Conservation (phyloP, 2,888 invertebrate species). For the Plagodis dolabraria region DNA sequence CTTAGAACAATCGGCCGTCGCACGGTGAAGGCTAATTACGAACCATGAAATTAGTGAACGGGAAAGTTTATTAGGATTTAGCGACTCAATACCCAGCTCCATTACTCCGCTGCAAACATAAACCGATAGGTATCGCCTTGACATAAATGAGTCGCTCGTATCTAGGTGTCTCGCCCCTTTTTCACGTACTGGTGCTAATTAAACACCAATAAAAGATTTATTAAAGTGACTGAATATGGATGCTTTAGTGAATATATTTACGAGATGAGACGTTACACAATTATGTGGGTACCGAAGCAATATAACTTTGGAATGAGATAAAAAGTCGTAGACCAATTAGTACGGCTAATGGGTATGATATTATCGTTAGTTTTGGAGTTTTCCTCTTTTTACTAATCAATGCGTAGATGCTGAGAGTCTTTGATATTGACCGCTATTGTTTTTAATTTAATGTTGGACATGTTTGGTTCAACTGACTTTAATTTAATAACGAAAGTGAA, state of each 20-base stretch:
- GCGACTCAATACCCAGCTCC: slow-evolving; percentile 50
- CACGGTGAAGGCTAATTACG: slow-evolving; percentile 30
- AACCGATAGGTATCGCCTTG: slow-evolving; percentile 63
- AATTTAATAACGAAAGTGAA: no score
- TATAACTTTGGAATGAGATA: slow-evolving; percentile 36
- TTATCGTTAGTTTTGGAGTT: slow-evolving; percentile 17
- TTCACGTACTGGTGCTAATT: slow-evolving; percentile 68
- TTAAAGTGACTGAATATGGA: slow-evolving; percentile 54
- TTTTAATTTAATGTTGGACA: not conserved
- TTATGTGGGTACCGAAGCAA: slow-evolving; percentile 35
- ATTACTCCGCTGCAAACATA: slow-evolving; percentile 45
- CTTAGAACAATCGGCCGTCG: slow-evolving; percentile 53
- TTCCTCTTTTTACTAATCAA: slow-evolving; percentile 23
- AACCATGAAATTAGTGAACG: slow-evolving; percentile 68
- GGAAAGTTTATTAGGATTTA: slow-evolving; percentile 59
- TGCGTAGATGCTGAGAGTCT: slow-evolving; percentile 10
- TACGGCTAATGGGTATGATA: slow-evolving; percentile 35
- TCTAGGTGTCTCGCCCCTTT: slow-evolving; percentile 40
- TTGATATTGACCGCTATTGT: slow-evolving; percentile 22
- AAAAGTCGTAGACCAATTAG: slow-evolving; percentile 39
- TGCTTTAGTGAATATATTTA: slow-evolving; percentile 47
- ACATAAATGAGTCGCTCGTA: slow-evolving; percentile 56
- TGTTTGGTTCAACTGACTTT: no score
- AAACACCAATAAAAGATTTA: slow-evolving; percentile 66
- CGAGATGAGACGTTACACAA: slow-evolving; percentile 46